Base-by-base conservation (phyloP, 2,888 invertebrate species). In the Tipula lateralis region DNA sequence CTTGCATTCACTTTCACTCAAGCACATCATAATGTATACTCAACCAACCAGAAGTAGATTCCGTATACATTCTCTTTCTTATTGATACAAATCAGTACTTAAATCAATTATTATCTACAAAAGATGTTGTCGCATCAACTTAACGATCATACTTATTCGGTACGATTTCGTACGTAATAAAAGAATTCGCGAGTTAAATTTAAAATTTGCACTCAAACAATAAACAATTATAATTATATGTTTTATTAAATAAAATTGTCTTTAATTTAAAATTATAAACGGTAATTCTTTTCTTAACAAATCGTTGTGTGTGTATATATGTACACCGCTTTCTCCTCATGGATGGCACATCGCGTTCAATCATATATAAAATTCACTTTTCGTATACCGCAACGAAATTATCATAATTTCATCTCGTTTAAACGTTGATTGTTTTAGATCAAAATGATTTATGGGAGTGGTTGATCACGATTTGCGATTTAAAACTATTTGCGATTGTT, bases 361-460 rank as follows among this genome's bases (percentile, higher is more conserved):
- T 24, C 16, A 16, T 44, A 16, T 24, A 66, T 66, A 9, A 66
- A 66, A 66, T 66, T 66, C 24, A 66, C 12, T 66, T 66, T 66
- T 66, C 24, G 9, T 44, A 2, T 44, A 66, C 4, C 44, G 12
- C 44, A 50, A 39, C 44, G 16, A 16, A 66, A 1, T 66, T 66
- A 66, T 66, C 66, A 24, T 1, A 24, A 1, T 19, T 66, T 66
- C 66, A 66, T 66, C 66, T 2, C 24, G 9, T 9, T 24, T 24
- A 66, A n/a, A n/a, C 0, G 66, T 66, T 66, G 66, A 66, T 66
- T 66, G 66, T 66, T 66, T 66, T 66, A 66, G 66, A 66, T 66
- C 66, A 66, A 66, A 66, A 66, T 66, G 66, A 66, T 66, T 66
- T 66, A 66, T 66, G 24, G 66, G 66, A 66, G 66, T 24, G 66